phyloP scores from a whole-genome alignment of 2,888 invertebrate species.

The Eubasilissa splendida region DNA sequence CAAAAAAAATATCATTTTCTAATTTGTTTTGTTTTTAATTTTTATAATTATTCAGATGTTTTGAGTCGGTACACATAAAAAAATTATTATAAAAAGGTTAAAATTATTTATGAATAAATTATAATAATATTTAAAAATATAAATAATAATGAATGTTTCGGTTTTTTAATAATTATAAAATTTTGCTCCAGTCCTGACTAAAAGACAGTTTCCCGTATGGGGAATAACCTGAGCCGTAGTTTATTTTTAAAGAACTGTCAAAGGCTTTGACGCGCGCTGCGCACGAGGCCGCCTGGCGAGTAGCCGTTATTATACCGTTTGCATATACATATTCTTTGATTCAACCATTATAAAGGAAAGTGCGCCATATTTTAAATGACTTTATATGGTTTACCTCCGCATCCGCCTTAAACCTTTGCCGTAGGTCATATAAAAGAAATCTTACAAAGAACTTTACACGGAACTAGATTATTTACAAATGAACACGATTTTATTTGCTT shows the following conservation, averaged over 20 bases:
- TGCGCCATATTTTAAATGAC: conserved; percentile 44
- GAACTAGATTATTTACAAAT: conserved; percentile 54
- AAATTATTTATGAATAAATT: too few species aligned
- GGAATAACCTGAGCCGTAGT: conserved; percentile 7
- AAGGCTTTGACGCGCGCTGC: conserved; percentile 39
- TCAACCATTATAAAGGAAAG: conserved; percentile 39
- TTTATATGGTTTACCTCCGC: conserved; percentile 40
- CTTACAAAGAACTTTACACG: conserved; percentile 52
- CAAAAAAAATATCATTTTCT: too few species aligned
- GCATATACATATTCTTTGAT: conserved; percentile 36
- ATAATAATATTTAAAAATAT: too few species aligned
- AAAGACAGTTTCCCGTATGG: conserved; percentile 5
- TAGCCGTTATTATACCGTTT: neutral
- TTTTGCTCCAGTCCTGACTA: neutral
- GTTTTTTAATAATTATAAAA: neutral
- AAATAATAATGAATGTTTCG: too few species aligned
- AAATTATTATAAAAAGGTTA: too few species aligned
- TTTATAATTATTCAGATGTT: too few species aligned
- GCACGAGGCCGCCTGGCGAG: neutral
- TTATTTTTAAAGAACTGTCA: conserved; percentile 41
- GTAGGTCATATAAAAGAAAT: conserved; percentile 44
- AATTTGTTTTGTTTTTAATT: too few species aligned
- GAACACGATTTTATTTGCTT: conserved; percentile 52
- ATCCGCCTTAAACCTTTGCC: conserved; percentile 50
- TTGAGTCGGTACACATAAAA: too few species aligned